Evolutionary conservation across 1,140 invertebrate genomes (phyloP).

Genomic region (Triops longicaudatus): DNA sequence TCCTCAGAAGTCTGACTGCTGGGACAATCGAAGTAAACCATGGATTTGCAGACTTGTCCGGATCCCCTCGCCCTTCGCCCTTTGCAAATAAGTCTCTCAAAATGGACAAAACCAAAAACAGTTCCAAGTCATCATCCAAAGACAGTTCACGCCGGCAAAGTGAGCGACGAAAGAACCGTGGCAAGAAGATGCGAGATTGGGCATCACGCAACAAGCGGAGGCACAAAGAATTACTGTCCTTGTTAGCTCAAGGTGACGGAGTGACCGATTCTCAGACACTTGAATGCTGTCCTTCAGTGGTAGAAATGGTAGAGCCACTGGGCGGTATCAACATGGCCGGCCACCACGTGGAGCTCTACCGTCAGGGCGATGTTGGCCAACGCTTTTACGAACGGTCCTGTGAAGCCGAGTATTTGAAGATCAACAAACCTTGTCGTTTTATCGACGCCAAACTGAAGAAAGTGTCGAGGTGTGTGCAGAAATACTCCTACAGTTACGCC

Average conservation of each 20-base stretch:
- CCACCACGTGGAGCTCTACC: conserved; percentile 64
- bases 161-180: not conserved
- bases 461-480: conserved; percentile 67
- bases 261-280: conserved; percentile 33
- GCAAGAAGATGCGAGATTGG: not conserved
- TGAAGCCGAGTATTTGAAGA: conserved; percentile 49
- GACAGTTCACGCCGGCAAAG: not conserved
- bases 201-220: not conserved
- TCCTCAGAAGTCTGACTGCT: not conserved
- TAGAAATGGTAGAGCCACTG: conserved; percentile 64
- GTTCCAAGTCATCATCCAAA: not conserved
- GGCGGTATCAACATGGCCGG: conserved; percentile 64
- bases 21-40: not conserved
- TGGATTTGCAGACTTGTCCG: not conserved
- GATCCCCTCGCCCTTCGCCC: not conserved
- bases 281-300: conserved; percentile 69
- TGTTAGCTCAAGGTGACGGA: conserved; percentile 4
- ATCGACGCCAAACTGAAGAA: conserved; percentile 57
- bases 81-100: not conserved
- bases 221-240: not conserved
- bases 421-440: conserved; percentile 62
- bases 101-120: not conserved
- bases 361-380: conserved; percentile 45
- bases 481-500: conserved; percentile 75
- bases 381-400: conserved; percentile 74